These are phyloP conservation scores for Diceros bicornis DNA, from an alignment of 2,797 vertebrate genomes.

Conservation along the genomic window DNA sequence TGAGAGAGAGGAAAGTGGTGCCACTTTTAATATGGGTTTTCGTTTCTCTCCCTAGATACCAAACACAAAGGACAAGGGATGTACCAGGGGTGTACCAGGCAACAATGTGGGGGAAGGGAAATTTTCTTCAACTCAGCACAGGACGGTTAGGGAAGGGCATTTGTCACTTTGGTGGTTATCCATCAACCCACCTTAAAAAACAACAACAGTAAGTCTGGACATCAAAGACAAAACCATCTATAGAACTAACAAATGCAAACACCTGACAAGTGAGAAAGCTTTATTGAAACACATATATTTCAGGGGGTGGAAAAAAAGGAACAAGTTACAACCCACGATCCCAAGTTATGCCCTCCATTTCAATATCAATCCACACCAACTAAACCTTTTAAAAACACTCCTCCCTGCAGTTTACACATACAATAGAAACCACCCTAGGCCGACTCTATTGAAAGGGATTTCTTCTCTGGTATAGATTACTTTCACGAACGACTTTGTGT, in stretches of 20 bases:
- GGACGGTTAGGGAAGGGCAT: background rate
- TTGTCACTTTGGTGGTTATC: conserved; percentile 42
- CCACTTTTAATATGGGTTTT: background rate
- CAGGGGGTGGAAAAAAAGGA: conserved; percentile 11
- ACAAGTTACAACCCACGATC: conserved; percentile 28
- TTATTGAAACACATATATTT: conserved; percentile 78
- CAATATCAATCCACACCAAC: background rate
- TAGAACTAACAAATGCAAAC: conserved; percentile 66
- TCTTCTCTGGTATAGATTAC: background rate
- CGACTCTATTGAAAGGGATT: background rate
- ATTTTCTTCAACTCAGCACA: conserved; percentile 38
- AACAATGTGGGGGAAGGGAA: background rate
- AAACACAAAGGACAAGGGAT: background rate
- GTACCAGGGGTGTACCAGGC: background rate
- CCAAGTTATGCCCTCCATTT: conserved; percentile 35
- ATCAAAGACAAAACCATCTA: conserved; percentile 49
- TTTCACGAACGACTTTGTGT: conserved; percentile 3
- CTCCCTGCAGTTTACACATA: conserved; percentile 25
- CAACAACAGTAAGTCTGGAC: conserved; percentile 13
- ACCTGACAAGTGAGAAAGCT: conserved; percentile 72
- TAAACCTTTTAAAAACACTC: conserved; percentile 25
- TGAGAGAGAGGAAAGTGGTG: background rate
- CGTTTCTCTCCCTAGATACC: conserved; percentile 1
- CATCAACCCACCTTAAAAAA: conserved; percentile 14
- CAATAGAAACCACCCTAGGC: conserved; percentile 2